Evolutionary conservation across 2,113 vertebrate species (phyloP).

Genomic region (Paracanthobrama guichenoti): DNA sequence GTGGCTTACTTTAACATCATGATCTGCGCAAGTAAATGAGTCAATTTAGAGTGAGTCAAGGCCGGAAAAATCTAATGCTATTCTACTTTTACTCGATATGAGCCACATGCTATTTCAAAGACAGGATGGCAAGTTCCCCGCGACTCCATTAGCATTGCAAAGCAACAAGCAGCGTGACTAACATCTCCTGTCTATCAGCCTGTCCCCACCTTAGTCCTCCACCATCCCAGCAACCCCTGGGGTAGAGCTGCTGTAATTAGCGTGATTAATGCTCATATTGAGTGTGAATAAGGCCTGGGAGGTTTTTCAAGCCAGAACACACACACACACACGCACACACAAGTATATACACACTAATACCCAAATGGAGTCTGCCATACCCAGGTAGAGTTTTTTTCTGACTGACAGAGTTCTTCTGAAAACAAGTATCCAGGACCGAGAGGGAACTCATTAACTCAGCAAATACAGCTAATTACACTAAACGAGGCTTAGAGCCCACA

Average conservation of each 20-base stretch:
- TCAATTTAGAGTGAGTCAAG: neutral
- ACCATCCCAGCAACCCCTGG: conserved; percentile 14
- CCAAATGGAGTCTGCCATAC: neutral
- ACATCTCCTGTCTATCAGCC: conserved; percentile 35
- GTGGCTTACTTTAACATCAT: neutral
- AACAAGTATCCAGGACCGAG: conserved; percentile 15
- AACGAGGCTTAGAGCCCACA: conserved; percentile 16
- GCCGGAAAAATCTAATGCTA: neutral
- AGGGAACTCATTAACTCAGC: conserved; percentile 47
- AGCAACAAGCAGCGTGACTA: conserved; percentile 13
- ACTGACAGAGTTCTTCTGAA: neutral
- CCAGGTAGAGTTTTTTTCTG: conserved; percentile 15
- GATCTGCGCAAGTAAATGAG: neutral
- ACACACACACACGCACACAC: neutral
- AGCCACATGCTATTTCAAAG: conserved; percentile 16
- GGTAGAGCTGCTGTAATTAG: conserved; percentile 38
- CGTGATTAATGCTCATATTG: conserved; percentile 44
- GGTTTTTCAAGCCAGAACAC: neutral
- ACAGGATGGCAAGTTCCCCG: neutral
- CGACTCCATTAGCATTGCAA: conserved; percentile 17
- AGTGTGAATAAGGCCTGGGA: conserved; percentile 34
- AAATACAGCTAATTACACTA: conserved; percentile 51
- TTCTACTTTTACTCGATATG: conserved; percentile 1
- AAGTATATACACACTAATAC: neutral
- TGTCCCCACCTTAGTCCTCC: conserved; percentile 17